Base-by-base conservation (phyloP, 2,888 invertebrate species). In the Petrolisthes cinctipes region DNA sequence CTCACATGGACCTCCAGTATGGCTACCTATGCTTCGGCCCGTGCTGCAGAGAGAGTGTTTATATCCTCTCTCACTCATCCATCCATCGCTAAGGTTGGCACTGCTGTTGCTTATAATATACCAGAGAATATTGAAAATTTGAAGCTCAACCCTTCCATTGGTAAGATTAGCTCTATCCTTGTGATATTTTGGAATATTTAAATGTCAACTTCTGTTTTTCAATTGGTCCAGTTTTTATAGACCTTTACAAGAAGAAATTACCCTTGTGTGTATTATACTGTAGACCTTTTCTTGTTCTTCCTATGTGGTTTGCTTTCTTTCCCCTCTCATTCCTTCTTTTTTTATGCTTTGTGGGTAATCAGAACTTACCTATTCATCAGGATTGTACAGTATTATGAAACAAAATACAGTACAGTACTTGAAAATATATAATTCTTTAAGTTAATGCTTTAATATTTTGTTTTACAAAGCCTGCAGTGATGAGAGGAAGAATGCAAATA, bases 1-100 rank as follows among this genome's bases (percentile, higher is more conserved):
- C 66, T 88, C 23, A 76, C 20, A 53, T 88, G 85, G 82, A 85
- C 73, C 17, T 82, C 76, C 17, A 88, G 37, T 17, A 37, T 88
- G 6, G 68, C 82, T 4, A 37, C 76, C 54, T 88, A 82, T 78
- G 76, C 82, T 4, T 88, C 88, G 5, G 61, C 88, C 71, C 75
- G 88, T 68, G 88, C 88, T 20, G 66, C 82, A 23, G 85, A 88
- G 37, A 82, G 66, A 75, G 85, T 37, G 6, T 17, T 88, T 17
- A 66, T 57, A 1, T 81, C 87, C 1, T 71, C 79, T 17, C 66
- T 87, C 6, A 57, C 83, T 14, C 87, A 87, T 57, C 56, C 68
- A 20, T 84, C 87, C 11, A 73, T 87, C 53, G 37, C 71, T 11
- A 87, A 84, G 81, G 87, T 84, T 17, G 54, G 79, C 14, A 5